These are phyloP conservation scores for Formica selysi DNA, from an alignment of 1,140 invertebrate genomes.

Conservation along the genomic window DNA sequence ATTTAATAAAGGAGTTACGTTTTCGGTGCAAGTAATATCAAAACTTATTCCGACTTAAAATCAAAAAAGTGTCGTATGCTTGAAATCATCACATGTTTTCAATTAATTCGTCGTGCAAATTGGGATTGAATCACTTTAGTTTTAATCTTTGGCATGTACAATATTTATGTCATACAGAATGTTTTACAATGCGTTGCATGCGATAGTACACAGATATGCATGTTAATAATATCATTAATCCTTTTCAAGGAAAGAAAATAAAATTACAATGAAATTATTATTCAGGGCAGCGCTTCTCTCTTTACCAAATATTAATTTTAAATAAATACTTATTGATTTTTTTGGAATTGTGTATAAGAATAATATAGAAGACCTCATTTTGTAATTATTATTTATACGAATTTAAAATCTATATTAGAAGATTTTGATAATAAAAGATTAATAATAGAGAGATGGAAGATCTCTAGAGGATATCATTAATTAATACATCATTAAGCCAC, in stretches of 20 bases:
- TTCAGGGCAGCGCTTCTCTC: neutral
- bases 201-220: neutral
- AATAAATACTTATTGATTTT: neutral
- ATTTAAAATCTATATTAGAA: neutral
- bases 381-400: neutral
- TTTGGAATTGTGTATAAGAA: neutral
- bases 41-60: constrained; percentile 7
- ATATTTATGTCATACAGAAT: neutral
- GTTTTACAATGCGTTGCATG: neutral
- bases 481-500: neutral
- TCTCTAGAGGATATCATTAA: neutral
- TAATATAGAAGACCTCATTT: too few species aligned
- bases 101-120: constrained; percentile 3
- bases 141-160: neutral
- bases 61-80: neutral
- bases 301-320: neutral
- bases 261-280: neutral
- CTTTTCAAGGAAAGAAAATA: neutral
- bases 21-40: constrained; percentile 13
- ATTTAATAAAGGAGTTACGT: neutral
- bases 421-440: neutral
- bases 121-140: neutral
- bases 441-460: neutral
- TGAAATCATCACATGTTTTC: neutral
- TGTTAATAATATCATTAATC: too few species aligned